Base-by-base conservation (phyloP, 2,797 vertebrate species). In the Enoplosus armatus region DNA sequence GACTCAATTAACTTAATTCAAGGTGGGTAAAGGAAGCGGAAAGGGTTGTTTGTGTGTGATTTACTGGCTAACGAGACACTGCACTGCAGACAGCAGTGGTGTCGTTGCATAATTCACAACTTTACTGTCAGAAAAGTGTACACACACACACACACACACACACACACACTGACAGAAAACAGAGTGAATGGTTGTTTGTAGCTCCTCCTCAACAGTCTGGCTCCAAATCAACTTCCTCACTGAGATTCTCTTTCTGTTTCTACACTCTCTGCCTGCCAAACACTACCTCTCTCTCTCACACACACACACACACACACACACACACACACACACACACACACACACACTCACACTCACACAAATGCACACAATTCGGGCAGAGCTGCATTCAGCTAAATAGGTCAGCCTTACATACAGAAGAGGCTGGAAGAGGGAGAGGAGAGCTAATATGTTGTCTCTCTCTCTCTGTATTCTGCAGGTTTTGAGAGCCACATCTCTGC, bases 231-330 rank as follows among this genome's bases (percentile, higher is more conserved):
- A 18, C 79, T 75, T 72, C 56, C 72, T 82, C 58, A 10, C 55
- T 47, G 70, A 77, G 66, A 43, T 58, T 60, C 55, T 68, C n/a
- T 54, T 66, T 63, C 59, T 63, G 67, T 55, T 70, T 55, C 76
- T 37, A 60, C 66, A 43, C 71, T n/a, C 29, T 26, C 76, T 67
- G 69, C 75, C 90, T 87, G 85, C 84, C 82, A 90, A 82, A 84
- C 35, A 70, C 60, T 39, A 63, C 64, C 74, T n/a, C n/a, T n/a
- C n/a, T 31, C 64, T 16, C 62, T 67, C 75, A 33, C 47, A 51
- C 68, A 68, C 75, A 60, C 75, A 77, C 79, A 70, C 56, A 56
- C 54, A 68, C 56, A 76, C 63, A 73, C 71, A 73, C 60, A 58
- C 48, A 51, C 72, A 53, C 55, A 64, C 56, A 68, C 71, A 60